Evolutionary conservation across 2,888 invertebrate species (phyloP).

Genomic region (Cetonia aurata): DNA sequence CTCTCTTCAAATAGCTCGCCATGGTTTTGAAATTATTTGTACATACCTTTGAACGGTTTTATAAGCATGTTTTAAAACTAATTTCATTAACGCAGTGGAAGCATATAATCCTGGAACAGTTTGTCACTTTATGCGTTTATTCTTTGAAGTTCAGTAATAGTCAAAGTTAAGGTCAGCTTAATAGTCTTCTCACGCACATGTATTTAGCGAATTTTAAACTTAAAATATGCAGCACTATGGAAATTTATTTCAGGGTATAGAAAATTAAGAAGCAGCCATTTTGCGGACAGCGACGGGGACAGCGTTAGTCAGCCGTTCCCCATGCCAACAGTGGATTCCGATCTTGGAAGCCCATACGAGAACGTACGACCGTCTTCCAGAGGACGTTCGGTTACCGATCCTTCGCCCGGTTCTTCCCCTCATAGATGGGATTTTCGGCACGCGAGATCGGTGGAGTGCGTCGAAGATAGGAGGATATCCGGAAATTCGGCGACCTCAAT

Average conservation of each 20-base stretch:
- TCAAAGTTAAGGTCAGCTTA: too few relatives aligned
- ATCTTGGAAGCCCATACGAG: constrained; percentile 75
- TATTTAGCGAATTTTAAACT: background rate
- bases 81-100: too few relatives aligned
- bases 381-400: constrained; percentile 66
- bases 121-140: too few relatives aligned
- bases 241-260: constrained; percentile 46
- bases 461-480: constrained; percentile 70
- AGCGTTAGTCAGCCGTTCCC: constrained; percentile 71
- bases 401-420: constrained; percentile 71
- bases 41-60: too few relatives aligned
- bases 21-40: too few relatives aligned
- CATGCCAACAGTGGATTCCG: constrained; percentile 73
- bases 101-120: too few relatives aligned
- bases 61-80: too few relatives aligned
- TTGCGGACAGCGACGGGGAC: constrained; percentile 64
- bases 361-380: constrained; percentile 71
- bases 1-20: too few relatives aligned
- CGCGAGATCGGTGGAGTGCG: constrained; percentile 65
- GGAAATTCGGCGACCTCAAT: constrained; percentile 72
- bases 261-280: constrained; percentile 51
- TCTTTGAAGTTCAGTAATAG: too few relatives aligned
- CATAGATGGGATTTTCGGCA: constrained; percentile 70
- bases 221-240: background rate
- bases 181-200: too few relatives aligned